phyloP scores from a whole-genome alignment of 2,113 vertebrate species.

The Melanocharis versteri region DNA sequence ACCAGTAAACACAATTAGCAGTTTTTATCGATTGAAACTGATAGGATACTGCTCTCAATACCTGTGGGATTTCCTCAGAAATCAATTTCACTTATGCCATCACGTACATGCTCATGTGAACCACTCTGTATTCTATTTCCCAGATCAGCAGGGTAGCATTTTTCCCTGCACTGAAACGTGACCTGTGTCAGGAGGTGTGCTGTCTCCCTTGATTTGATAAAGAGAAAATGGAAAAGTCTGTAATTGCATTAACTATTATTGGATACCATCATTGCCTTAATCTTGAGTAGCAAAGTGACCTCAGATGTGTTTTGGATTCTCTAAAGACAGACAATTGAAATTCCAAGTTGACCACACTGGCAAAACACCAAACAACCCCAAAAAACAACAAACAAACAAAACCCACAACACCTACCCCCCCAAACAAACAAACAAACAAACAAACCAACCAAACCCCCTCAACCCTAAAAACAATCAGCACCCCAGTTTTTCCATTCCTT shows the following conservation, averaged over 20 bases:
- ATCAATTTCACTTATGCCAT: not conserved
- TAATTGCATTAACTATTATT: not conserved
- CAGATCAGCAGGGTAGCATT: not conserved
- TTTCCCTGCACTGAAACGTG: not conserved
- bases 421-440: not conserved
- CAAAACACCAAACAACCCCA: not conserved
- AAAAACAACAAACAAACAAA: not conserved
- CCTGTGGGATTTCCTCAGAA: not conserved
- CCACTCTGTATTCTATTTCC: not conserved
- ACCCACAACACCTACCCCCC: too few species aligned
- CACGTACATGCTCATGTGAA: not conserved
- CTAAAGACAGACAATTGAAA: not conserved
- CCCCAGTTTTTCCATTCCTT: not conserved
- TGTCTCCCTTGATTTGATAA: not conserved
- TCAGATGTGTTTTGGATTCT: not conserved
- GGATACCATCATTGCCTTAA: not conserved
- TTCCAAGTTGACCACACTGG: not conserved
- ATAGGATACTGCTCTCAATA: not conserved
- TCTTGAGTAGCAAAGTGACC: not conserved
- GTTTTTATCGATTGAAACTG: not conserved
- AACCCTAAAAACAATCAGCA: not conserved
- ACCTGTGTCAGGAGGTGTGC: not conserved
- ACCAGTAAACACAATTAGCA: not conserved
- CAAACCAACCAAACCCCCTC: too few species aligned
- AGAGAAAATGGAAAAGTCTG: not conserved